Evolutionary conservation across 2,113 vertebrate genomes (phyloP).

Genomic region (Lampris incognitus): DNA sequence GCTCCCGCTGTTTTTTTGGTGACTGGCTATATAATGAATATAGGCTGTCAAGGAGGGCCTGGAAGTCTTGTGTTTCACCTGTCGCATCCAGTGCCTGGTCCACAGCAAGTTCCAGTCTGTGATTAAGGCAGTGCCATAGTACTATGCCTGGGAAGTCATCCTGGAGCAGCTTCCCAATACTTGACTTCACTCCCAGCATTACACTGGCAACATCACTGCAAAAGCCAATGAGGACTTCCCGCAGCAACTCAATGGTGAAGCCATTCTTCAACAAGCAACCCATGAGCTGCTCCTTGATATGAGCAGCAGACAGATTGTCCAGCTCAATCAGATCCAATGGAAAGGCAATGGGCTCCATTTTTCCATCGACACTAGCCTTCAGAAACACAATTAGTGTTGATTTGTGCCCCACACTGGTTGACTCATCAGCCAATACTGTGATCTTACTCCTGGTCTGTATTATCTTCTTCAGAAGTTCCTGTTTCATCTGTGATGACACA

Average conservation of each 20-base stretch:
- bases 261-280: constrained; percentile 5
- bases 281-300: constrained; percentile 12
- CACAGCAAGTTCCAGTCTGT: constrained; percentile 13
- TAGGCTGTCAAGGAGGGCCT: not conserved
- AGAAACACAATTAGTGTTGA: constrained; percentile 9
- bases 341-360: constrained; percentile 13
- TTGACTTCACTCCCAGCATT: constrained; percentile 15
- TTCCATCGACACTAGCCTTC: constrained; percentile 9
- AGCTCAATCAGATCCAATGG: constrained; percentile 18
- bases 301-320: constrained; percentile 8
- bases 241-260: constrained; percentile 13
- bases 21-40: not conserved
- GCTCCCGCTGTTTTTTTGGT: not conserved
- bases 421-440: constrained; percentile 8
- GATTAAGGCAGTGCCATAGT: constrained; percentile 6
- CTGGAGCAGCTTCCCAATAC: constrained; percentile 8
- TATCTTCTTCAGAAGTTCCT: not conserved
- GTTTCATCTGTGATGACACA: not conserved
- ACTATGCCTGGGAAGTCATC: constrained; percentile 1
- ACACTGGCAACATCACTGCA: constrained; percentile 21
- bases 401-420: constrained; percentile 7
- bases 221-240: not conserved
- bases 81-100: constrained; percentile 7
- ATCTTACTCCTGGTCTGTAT: constrained; percentile 8
- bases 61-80: constrained; percentile 8